A percentile compares a stretch with the other conserved stretches of the same genome.
phyloP scores from a whole-genome alignment of 2,113 vertebrate species.

The Oncorhynchus masou region DNA sequence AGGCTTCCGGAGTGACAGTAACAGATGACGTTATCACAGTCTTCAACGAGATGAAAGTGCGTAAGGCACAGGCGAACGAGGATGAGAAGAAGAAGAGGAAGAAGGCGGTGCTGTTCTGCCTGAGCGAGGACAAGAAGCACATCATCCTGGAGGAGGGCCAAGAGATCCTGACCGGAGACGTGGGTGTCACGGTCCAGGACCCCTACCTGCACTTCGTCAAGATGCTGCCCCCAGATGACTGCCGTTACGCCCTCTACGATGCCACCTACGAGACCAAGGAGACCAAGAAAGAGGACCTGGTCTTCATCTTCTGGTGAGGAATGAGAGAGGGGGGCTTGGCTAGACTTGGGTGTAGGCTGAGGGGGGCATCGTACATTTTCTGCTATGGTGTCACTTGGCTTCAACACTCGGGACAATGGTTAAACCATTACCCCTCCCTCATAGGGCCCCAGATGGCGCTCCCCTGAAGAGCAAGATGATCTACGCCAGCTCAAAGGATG shows the following conservation, averaged over 20 bases:
- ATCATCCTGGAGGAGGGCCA: conserved; percentile 83
- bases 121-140: conserved; percentile 82
- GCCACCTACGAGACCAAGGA: conserved; percentile 89
- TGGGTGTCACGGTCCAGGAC: conserved; percentile 77
- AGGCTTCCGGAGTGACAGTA: conserved; percentile 90
- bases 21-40: conserved; percentile 80
- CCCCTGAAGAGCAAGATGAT: conserved; percentile 91
- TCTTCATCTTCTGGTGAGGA: conserved; percentile 85
- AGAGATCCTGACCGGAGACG: conserved; percentile 83
- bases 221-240: conserved; percentile 83
- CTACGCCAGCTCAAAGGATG: conserved; percentile 92
- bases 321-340: neutral
- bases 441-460: conserved; percentile 85
- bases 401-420: neutral
- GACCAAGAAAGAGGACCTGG: conserved; percentile 90
- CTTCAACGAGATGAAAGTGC: conserved; percentile 93
- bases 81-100: conserved; percentile 85
- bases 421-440: neutral
- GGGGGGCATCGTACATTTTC: neutral
- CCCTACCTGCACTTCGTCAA: conserved; percentile 81
- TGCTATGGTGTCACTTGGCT: neutral
- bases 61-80: conserved; percentile 79
- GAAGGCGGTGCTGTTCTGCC: conserved; percentile 87
- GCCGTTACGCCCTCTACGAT: conserved; percentile 87
- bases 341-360: neutral